A percentile compares a stretch with the other conserved stretches of the same genome.
These are phyloP conservation scores for Philotrypesis tridentata DNA, from an alignment of 1,140 invertebrate species.

Conservation along the genomic window DNA sequence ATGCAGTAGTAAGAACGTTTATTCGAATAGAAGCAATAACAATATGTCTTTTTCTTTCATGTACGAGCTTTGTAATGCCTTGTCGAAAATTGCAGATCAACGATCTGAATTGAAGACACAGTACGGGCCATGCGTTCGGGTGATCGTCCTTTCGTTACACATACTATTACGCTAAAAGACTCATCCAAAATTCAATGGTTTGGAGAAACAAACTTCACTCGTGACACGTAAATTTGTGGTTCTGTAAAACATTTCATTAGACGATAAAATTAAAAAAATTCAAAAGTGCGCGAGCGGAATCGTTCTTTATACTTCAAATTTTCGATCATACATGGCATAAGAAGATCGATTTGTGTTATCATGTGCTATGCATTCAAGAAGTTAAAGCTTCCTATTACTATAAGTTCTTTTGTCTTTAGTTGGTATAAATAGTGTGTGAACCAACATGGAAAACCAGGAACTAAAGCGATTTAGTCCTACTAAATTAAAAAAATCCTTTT, in stretches of 20 bases:
- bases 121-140: slow-evolving; percentile 16
- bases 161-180: slow-evolving; percentile 25
- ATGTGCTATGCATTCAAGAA: slow-evolving; percentile 11
- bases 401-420: slow-evolving; percentile 2
- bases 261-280: slow-evolving; percentile 22
- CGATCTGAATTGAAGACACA: slow-evolving; percentile 42
- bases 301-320: neutral
- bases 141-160: slow-evolving; percentile 25
- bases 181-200: slow-evolving; percentile 11
- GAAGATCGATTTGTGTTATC: neutral
- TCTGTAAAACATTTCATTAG: slow-evolving; percentile 12
- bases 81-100: slow-evolving; percentile 43
- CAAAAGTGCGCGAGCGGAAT: neutral
- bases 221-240: slow-evolving; percentile 5
- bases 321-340: neutral
- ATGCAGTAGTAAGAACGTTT: neutral
- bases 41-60: slow-evolving; percentile 11
- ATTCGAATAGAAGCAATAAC: neutral
- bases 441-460: neutral
- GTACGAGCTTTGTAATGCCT: slow-evolving; percentile 28
- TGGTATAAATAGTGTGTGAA: neutral
- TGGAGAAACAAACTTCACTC: neutral
- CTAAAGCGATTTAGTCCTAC: neutral
- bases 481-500: neutral
- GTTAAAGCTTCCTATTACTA: slow-evolving; percentile 1